phyloP scores from a whole-genome alignment of 1,140 invertebrate species.

The Hycleus phaleratus region DNA sequence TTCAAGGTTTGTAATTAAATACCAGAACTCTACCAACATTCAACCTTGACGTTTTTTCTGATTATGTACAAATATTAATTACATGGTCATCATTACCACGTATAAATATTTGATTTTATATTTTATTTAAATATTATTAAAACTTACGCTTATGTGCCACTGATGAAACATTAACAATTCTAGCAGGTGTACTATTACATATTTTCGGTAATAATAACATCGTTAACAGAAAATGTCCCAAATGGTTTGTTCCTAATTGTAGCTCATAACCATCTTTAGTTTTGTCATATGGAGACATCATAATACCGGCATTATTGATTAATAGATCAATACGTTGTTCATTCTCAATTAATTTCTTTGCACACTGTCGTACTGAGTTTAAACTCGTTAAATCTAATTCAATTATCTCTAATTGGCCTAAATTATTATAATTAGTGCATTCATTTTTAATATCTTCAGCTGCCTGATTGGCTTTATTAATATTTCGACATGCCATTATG shows the following conservation, averaged over 20 bases:
- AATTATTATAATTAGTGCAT: conserved; percentile 42
- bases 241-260: conserved; percentile 69
- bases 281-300: conserved; percentile 56
- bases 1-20: too few species aligned
- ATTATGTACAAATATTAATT: too few species aligned
- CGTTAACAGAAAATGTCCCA: conserved; percentile 81
- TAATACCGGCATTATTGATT: conserved; percentile 77
- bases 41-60: too few species aligned
- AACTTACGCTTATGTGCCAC: conserved; percentile 46
- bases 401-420: conserved; percentile 50
- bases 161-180: conserved; percentile 59
- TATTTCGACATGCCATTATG: conserved; percentile 42
- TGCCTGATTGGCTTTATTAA: conserved; percentile 37
- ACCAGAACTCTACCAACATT: too few species aligned
- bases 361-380: conserved; percentile 63
- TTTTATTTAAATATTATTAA: conserved; percentile 15
- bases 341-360: conserved; percentile 49
- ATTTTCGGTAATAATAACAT: conserved; percentile 61
- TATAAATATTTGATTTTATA: neutral
- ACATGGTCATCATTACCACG: too few species aligned
- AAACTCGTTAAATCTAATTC: conserved; percentile 66
- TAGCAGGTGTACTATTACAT: conserved; percentile 42
- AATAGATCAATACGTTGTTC: conserved; percentile 61
- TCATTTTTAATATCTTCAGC: conserved; percentile 41
- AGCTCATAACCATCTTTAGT: conserved; percentile 75